Percentiles rank a stretch among this genome's conserved stretches.
phyloP scores from a whole-genome alignment of 2,113 vertebrate genomes.

The Hymenochirus boettgeri region DNA sequence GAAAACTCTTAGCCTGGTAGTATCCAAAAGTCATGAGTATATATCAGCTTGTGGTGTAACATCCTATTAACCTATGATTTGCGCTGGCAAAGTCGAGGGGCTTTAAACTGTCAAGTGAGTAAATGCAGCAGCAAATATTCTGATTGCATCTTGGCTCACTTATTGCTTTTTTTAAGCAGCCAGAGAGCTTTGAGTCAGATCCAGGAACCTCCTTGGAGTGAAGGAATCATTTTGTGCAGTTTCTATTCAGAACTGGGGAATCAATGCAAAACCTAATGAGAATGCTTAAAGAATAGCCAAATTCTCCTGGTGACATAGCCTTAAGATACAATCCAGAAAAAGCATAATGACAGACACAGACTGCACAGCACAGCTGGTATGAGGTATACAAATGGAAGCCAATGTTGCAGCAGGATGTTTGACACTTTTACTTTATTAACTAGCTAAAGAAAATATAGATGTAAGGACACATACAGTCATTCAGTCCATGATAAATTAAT shows the following conservation, averaged over 20 bases:
- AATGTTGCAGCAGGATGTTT: background rate
- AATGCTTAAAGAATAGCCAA: slow-evolving; percentile 11
- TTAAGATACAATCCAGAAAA: background rate
- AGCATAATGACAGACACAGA: no score
- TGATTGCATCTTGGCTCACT: slow-evolving; percentile 22
- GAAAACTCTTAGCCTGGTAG: no score
- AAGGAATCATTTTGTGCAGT: slow-evolving; percentile 29
- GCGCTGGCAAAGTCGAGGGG: slow-evolving; percentile 30
- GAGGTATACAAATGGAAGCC: background rate
- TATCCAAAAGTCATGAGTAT: no score
- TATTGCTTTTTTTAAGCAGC: slow-evolving; percentile 24
- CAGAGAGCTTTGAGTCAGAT: slow-evolving; percentile 18
- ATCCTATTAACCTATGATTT: slow-evolving; percentile 34
- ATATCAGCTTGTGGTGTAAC: no score
- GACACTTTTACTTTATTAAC: background rate
- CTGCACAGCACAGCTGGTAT: background rate
- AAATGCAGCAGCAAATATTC: slow-evolving; percentile 28
- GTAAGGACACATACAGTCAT: no score
- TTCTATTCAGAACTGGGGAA: slow-evolving; percentile 21
- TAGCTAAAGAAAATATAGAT: background rate
- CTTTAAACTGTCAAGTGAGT: slow-evolving; percentile 30
- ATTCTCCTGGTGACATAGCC: slow-evolving; percentile 1
- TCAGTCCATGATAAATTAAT: no score
- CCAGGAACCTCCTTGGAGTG: slow-evolving; percentile 30
- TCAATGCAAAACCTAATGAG: slow-evolving; percentile 40